Percentiles rank a stretch among this genome's conserved stretches.
phyloP scores from a whole-genome alignment of 2,797 vertebrate genomes.

The Rhynchotus rufescens region DNA sequence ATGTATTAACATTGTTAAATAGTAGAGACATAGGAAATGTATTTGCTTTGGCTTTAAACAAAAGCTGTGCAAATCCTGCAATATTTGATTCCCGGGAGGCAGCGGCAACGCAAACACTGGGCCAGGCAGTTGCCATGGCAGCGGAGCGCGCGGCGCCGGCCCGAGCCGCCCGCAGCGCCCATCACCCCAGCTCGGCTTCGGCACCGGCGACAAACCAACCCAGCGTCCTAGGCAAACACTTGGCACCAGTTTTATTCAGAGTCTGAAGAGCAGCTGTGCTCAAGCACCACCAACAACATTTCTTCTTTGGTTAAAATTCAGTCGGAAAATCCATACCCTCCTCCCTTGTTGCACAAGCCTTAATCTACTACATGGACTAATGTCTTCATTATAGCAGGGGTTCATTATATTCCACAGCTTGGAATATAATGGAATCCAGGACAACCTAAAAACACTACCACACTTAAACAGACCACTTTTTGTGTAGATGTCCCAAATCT shows the following conservation, averaged over 20 bases:
- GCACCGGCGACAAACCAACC: background rate
- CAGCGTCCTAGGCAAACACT: background rate
- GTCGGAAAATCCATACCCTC: no score
- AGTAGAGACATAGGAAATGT: background rate
- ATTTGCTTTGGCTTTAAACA: background rate
- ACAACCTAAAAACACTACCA: background rate
- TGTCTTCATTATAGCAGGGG: background rate
- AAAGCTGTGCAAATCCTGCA: background rate
- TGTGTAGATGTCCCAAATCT: background rate
- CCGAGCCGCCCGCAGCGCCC: accelerated
- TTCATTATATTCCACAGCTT: no score
- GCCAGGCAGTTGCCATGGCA: background rate
- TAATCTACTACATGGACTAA: accelerated
- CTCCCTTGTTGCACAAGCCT: no score
- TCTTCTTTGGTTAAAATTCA: background rate
- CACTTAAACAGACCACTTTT: background rate
- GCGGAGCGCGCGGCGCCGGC: background rate
- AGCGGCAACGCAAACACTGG: background rate
- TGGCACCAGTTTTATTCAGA: background rate
- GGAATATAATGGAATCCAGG: background rate
- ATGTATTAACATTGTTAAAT: background rate
- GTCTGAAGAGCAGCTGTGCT: background rate
- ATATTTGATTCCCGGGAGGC: background rate
- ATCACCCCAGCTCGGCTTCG: background rate
- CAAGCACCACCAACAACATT: background rate